These are phyloP conservation scores for Scolopax bukidnonensis DNA, from an alignment of 2,797 vertebrate genomes.

Conservation along the genomic window DNA sequence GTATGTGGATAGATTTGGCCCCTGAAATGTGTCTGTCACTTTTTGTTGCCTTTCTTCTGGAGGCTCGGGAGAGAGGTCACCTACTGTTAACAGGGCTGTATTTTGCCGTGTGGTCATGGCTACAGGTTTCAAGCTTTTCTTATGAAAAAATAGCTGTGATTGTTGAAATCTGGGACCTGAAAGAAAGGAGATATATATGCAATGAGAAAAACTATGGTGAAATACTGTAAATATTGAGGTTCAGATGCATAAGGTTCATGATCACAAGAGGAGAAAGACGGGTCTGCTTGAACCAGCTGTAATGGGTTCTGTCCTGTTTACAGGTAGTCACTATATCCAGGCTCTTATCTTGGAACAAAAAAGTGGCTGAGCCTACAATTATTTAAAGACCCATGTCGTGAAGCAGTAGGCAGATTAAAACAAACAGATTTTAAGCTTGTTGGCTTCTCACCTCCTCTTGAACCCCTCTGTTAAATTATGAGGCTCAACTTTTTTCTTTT, in stretches of 20 bases:
- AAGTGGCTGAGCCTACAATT: not conserved
- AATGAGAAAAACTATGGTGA: not conserved
- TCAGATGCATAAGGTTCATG: not conserved
- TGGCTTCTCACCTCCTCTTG: slow-evolving; percentile 14
- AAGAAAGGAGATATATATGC: not conserved
- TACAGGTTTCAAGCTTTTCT: not conserved
- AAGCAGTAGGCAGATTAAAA: not conserved
- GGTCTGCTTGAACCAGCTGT: not conserved
- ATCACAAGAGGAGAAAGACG: not conserved
- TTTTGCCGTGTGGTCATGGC: not conserved
- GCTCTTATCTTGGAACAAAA: not conserved
- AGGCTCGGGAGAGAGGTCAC: not conserved
- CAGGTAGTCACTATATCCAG: fast-evolving
- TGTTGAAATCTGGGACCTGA: not conserved
- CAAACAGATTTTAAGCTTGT: not conserved
- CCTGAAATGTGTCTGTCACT: not conserved
- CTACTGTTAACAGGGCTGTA: not conserved
- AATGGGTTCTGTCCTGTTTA: not conserved
- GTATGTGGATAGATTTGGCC: not conserved
- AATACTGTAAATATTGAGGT: not conserved
- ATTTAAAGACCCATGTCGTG: not conserved
- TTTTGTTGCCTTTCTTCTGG: not conserved
- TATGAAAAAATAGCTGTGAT: not conserved
- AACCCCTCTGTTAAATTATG: not conserved
- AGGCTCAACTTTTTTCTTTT: not conserved